Evolutionary conservation across 2,888 invertebrate genomes (phyloP).

Genomic region (Strigamia crassipes): DNA sequence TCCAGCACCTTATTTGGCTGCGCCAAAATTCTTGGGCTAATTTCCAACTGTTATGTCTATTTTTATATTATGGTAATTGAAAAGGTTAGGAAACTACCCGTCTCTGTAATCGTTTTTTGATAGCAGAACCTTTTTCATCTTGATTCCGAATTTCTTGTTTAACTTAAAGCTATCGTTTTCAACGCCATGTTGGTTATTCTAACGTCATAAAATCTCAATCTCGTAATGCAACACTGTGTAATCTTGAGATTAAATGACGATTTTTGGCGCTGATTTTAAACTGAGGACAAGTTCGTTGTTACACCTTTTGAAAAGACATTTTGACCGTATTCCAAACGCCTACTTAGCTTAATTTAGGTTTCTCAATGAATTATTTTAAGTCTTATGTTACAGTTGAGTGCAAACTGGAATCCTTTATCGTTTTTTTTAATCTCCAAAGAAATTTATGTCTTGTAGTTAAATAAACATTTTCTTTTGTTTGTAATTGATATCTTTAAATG

Average conservation of each 20-base stretch:
- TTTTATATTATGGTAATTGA: neutral
- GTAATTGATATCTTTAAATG: too few species aligned
- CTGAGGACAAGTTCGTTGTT: neutral
- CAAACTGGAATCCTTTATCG: neutral
- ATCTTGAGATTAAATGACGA: neutral
- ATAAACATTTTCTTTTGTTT: neutral
- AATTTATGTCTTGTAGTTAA: neutral
- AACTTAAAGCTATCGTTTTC: neutral
- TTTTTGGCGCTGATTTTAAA: neutral
- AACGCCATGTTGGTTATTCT: neutral
- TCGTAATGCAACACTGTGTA: too few species aligned
- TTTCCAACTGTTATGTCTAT: conserved; percentile 4
- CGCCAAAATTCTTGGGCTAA: conserved; percentile 27
- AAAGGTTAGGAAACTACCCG: neutral
- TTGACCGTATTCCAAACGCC: neutral
- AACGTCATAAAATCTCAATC: neutral
- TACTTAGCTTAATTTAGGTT: neutral
- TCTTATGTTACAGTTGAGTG: neutral
- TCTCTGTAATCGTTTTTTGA: neutral
- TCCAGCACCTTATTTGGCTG: conserved; percentile 8
- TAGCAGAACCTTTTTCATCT: too few species aligned
- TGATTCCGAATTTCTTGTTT: too few species aligned
- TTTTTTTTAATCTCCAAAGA: neutral
- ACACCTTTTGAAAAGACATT: neutral
- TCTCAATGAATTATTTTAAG: neutral